Conservation (phyloP, 2,113 vertebrate genomes). For the Trogon surrucura region DNA sequence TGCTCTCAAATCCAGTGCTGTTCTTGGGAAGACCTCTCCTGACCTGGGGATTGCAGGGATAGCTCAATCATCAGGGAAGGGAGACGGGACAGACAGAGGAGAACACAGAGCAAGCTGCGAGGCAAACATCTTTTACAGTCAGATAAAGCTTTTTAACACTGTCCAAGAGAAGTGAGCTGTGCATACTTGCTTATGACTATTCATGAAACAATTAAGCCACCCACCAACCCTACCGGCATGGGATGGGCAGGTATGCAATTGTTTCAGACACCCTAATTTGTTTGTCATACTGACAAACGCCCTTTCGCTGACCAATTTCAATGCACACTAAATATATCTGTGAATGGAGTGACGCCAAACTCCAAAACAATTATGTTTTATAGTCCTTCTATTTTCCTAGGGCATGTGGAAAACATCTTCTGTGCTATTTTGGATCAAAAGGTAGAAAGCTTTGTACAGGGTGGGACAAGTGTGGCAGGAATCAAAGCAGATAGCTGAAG, state of each 20-base stretch:
- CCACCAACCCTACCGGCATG: background rate
- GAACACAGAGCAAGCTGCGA: background rate
- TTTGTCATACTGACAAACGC: background rate
- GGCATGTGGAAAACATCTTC: conserved; percentile 55
- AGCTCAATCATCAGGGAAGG: background rate
- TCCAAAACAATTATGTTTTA: conserved; percentile 41
- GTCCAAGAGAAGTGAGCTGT: background rate
- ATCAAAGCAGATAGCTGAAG: conserved; percentile 61
- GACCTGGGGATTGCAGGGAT: background rate
- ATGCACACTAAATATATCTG: conserved; percentile 18
- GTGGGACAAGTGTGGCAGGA: conserved; percentile 3
- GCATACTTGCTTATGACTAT: background rate
- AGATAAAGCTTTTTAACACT: background rate
- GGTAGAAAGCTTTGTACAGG: conserved; percentile 9
- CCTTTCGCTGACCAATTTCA: conserved; percentile 38
- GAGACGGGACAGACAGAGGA: background rate
- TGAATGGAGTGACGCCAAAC: background rate
- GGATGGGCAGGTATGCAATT: conserved; percentile 3
- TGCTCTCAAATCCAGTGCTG: background rate
- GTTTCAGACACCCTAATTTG: background rate
- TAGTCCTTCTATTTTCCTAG: conserved; percentile 23
- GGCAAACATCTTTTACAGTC: background rate
- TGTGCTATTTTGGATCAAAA: conserved; percentile 53
- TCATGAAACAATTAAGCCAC: background rate
- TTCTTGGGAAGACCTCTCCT: background rate